These are phyloP conservation scores for Pseudopleuronectes americanus DNA, from an alignment of 2,797 vertebrate genomes.

Conservation along the genomic window DNA sequence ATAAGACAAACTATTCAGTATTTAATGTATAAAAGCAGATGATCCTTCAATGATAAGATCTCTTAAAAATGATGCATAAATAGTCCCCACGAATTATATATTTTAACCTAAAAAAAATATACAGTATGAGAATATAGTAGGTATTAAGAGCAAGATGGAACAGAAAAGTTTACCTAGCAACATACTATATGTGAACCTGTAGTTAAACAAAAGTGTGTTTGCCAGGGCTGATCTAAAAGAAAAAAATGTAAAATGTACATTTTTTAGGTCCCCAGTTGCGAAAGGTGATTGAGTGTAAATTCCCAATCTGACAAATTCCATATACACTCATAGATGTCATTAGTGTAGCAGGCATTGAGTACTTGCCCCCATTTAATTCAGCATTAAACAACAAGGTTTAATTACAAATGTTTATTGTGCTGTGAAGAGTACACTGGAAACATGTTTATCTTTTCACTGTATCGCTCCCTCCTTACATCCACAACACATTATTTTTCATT, in stretches of 20 bases:
- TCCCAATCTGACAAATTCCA: not conserved
- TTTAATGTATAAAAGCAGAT: not conserved
- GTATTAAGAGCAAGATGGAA: not conserved
- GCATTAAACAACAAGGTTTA: not conserved
- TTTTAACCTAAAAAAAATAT: too few species aligned
- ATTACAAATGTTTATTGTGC: not conserved
- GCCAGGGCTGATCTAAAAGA: too few species aligned
- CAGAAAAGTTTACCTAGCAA: not conserved
- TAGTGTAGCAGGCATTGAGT: too few species aligned
- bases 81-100: too few species aligned
- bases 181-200: too few species aligned
- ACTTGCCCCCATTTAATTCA: too few species aligned
- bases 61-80: too few species aligned
- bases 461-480: not conserved
- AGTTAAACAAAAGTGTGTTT: too few species aligned
- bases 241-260: too few species aligned
- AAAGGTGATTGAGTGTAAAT: too few species aligned
- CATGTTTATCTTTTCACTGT: not conserved
- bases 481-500: not conserved
- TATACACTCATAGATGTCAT: not conserved
- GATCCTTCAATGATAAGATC: not conserved
- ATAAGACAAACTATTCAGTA: not conserved
- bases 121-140: not conserved
- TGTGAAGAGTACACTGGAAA: not conserved
- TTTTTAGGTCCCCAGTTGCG: too few species aligned